Evolutionary conservation across 2,888 invertebrate genomes (phyloP).

Genomic region (Spodoptera exigua): DNA sequence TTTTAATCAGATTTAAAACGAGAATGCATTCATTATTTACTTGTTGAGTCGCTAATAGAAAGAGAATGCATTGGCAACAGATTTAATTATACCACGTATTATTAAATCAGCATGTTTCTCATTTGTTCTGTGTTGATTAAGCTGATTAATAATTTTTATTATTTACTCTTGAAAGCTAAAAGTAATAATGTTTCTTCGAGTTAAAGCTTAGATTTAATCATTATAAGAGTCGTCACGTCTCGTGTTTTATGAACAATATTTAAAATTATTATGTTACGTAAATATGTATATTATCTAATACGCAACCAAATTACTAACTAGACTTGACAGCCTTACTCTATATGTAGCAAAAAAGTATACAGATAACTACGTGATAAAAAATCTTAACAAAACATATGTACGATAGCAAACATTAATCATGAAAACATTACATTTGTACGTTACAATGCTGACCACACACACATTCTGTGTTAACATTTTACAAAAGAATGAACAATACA

Average conservation of each 20-base stretch:
- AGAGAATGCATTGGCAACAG: background rate
- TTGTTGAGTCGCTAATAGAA: slow-evolving; percentile 13
- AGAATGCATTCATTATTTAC: slow-evolving; percentile 35
- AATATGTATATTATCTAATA: too few relatives aligned
- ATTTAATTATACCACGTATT: slow-evolving; percentile 9
- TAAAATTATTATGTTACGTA: too few relatives aligned
- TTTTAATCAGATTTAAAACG: slow-evolving; percentile 23
- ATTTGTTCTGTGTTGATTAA: slow-evolving; percentile 1
- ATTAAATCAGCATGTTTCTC: slow-evolving; percentile 16
- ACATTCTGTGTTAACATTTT: background rate
- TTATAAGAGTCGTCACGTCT: too few relatives aligned
- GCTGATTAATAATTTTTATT: background rate
- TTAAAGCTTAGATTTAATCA: too few relatives aligned
- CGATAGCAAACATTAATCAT: background rate
- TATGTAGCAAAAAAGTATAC: too few relatives aligned
- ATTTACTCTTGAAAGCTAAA: background rate
- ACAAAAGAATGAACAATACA: slow-evolving; percentile 1
- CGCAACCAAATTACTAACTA: too few relatives aligned
- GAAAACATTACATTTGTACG: too few relatives aligned
- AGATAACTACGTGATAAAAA: too few relatives aligned
- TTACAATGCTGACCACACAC: too few relatives aligned
- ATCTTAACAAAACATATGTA: background rate
- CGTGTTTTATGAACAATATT: too few relatives aligned
- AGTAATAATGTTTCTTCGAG: too few relatives aligned
- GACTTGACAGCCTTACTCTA: too few relatives aligned